Base-by-base conservation (phyloP, 64 coral and sea anemone genomes). In the Porites lutea region DNA sequence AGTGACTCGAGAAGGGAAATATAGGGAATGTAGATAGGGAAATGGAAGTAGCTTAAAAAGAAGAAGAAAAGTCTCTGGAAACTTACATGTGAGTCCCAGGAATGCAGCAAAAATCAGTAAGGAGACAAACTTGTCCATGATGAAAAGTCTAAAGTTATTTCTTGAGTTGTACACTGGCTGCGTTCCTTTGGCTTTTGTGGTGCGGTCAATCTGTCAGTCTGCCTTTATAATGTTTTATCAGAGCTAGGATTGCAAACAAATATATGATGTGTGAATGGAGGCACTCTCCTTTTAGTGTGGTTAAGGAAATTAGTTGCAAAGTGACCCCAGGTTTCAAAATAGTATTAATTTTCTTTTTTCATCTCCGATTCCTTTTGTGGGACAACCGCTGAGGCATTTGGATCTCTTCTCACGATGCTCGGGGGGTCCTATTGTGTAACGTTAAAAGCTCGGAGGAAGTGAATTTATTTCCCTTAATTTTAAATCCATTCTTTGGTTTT, bases 221-320 rank as follows among this genome's bases (percentile, higher is more conserved):
- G 48, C 9, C 47, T 84, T 84, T 84, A 84, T 84, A 84, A 68
- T 84, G 19, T 22, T 52, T 18, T 65, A 48, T 69, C 81, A 84
- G 9, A 64, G 52, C 9, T 68, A 69, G 11, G 61, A 84, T 69
- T 49, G 48, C 81, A 84, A 70, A 52, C 62, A 68, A 84, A 84
- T 84, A 48, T 84, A 84, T 84, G 47, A 84, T 64, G 60, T 84
- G 10, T 84, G 62, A 84, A 84, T 68, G 44, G 62, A 65, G 59
- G 63, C 45, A 84, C 64, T 84, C 64, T 68, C 12, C 81, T 68
- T 68, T 68, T 84, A 84, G 47, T 69, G 81, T 65, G 81, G 47
- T 84, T 18, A 84, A 68, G 81, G 81, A 84, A 84, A 84, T 84
- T 84, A 84, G 81, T 84, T 65, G 13, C 44, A 84, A 84, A 84